Base-by-base conservation (phyloP, 2,888 invertebrate species). In the Limnephilus rhombicus region DNA sequence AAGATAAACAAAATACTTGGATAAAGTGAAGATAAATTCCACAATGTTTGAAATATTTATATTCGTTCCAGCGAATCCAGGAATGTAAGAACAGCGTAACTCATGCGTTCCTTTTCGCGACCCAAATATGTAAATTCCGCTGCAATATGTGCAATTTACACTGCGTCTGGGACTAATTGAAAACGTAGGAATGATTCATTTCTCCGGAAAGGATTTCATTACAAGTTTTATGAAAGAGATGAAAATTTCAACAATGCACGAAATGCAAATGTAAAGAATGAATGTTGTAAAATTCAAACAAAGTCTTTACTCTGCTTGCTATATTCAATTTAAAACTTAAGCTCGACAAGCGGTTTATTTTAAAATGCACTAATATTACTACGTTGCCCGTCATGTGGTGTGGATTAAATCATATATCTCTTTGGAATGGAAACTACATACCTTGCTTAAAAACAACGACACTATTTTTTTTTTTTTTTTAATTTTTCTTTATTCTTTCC, bases 91-190 rank as follows among this genome's bases (percentile, higher is more conserved):
- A 53, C 90, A 90, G 85, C 83, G 90, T 90, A 68, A 68, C 37
- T 83, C 90, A 53, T 90, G 41, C 90, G 90, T 90, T 49, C 29
- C 24, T 90, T 85, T 68, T 85, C 68, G 34, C 83, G 37, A 53
- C 83, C 53, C 49, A 90, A 68, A 85, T 90, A 90, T 90, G 90
- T 31, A 85, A 90, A 90, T 85, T 90, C n/a, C 45, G 11, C 49
- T 15, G 37, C 37, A 34, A 85, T 37, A 86, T 86, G 37, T 49
- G 45, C 45, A 86, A 82, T 82, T 82, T 82, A 82, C 82, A 82
- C 34, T 82, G 29, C 82, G 13, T 34, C 82, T 82, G 31, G 82
- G 82, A 82, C 82, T 82, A 82, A 82, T 82, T 82, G 82, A 68
- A 68, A 68, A 68, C 9, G 68, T 68, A n/a, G 24, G 68, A 68